phyloP scores from a whole-genome alignment of 2,113 vertebrate genomes.

The Tenebrosternarchus preto region DNA sequence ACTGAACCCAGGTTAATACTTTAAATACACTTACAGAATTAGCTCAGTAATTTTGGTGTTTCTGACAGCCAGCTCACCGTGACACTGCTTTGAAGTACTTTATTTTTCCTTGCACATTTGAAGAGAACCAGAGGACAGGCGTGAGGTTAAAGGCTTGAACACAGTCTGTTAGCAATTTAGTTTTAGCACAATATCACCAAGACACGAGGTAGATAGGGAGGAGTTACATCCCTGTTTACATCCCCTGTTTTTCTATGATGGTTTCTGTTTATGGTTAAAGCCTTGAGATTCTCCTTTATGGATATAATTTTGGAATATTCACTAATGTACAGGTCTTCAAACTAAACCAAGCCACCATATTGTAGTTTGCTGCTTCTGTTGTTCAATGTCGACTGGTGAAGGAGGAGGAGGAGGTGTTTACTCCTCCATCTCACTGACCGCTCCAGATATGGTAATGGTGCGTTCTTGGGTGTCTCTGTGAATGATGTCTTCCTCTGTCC shows the following conservation, averaged over 20 bases:
- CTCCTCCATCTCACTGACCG: slow-evolving; percentile 74
- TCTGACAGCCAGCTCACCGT: neutral
- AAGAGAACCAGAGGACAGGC: slow-evolving; percentile 20
- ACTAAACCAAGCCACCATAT: neutral
- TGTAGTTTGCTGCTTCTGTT: neutral
- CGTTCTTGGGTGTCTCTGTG: slow-evolving; percentile 69
- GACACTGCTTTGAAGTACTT: slow-evolving; percentile 29
- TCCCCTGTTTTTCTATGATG: neutral
- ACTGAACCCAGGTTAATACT: neutral
- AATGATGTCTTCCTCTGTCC: slow-evolving; percentile 65
- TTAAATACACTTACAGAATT: neutral
- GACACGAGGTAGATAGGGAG: neutral
- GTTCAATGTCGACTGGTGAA: neutral
- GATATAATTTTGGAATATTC: neutral
- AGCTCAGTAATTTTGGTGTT: neutral
- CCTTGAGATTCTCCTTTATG: neutral
- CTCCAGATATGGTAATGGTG: slow-evolving; percentile 73
- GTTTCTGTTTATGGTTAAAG: neutral
- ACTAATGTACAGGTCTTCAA: neutral
- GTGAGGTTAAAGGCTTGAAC: slow-evolving; percentile 27
- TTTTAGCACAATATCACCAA: neutral
- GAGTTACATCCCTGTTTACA: neutral
- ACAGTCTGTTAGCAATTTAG: slow-evolving; percentile 36
- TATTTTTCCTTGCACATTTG: slow-evolving; percentile 27
- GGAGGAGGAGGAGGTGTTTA: slow-evolving; percentile 37